Conservation (phyloP, 2,888 invertebrate species). For the Caenorhabditis zanzibari region DNA sequence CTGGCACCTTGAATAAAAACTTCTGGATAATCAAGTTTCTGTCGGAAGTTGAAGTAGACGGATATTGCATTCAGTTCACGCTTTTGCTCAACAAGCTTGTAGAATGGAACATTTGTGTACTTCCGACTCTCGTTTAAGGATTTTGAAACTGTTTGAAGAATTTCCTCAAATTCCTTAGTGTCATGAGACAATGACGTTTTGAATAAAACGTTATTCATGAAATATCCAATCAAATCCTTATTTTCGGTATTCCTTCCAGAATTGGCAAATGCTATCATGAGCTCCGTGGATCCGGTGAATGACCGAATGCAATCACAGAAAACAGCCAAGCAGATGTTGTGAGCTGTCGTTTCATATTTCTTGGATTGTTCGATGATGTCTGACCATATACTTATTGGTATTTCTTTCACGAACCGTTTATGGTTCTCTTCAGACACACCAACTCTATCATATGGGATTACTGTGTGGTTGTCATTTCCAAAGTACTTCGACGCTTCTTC, state of each 20-base stretch:
- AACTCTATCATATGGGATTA: constrained; percentile 43
- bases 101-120: constrained; percentile 62
- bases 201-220: constrained; percentile 76
- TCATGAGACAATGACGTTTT: background rate
- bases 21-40: constrained; percentile 78
- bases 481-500: constrained; percentile 19
- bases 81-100: constrained; percentile 59
- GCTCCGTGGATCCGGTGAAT: constrained; percentile 14
- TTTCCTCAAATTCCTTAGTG: constrained; percentile 4
- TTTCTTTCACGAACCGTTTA: constrained; percentile 18
- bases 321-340: constrained; percentile 20
- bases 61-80: constrained; percentile 42
- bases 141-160: constrained; percentile 46
- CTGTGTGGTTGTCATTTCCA: constrained; percentile 20
- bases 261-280: constrained; percentile 73
- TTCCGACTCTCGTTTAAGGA: constrained; percentile 54
- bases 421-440: constrained; percentile 9
- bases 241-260: constrained; percentile 75
- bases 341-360: constrained; percentile 12
- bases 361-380: constrained; percentile 14
- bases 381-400: constrained; percentile 31
- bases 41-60: constrained; percentile 73
- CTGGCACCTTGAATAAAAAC: constrained; percentile 67
- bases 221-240: constrained; percentile 78
- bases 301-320: constrained; percentile 47